These are phyloP conservation scores for Heliconius ismenius DNA, from an alignment of 2,888 invertebrate species.

Conservation along the genomic window DNA sequence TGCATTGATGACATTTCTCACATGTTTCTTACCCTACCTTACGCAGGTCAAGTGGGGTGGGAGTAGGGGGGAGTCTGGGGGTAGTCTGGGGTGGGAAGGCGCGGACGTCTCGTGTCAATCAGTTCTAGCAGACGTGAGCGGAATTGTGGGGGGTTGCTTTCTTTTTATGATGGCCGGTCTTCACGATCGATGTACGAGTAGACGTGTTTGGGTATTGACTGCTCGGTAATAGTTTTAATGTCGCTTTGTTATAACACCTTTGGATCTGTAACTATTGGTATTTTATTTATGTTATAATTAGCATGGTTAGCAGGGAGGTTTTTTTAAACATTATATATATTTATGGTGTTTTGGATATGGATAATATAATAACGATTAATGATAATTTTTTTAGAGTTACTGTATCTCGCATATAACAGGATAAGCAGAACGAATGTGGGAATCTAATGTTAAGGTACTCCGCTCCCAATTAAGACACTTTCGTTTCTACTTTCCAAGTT, in stretches of 20 bases:
- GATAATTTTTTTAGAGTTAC: background rate
- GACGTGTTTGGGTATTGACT: conserved; percentile 17
- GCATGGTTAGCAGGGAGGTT: background rate
- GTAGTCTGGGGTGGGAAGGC: conserved; percentile 51
- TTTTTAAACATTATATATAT: too few species aligned
- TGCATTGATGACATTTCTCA: conserved; percentile 81
- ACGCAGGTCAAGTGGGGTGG: conserved; percentile 68
- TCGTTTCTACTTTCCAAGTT: too few species aligned
- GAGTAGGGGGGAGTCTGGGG: conserved; percentile 36
- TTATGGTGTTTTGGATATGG: too few species aligned
- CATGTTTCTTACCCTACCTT: conserved; percentile 63
- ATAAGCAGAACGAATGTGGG: too few species aligned
- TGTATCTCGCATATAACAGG: too few species aligned
- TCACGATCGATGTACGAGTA: conserved; percentile 46
- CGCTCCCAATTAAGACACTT: too few species aligned
- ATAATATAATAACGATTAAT: background rate
- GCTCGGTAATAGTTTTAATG: conserved; percentile 12
- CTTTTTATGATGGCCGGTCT: conserved; percentile 61
- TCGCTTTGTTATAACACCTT: background rate
- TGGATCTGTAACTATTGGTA: background rate
- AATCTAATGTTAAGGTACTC: too few species aligned
- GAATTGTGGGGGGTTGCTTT: conserved; percentile 65
- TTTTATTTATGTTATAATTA: background rate
- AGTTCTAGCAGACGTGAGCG: conserved; percentile 76
- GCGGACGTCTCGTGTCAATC: conserved; percentile 81